These are phyloP conservation scores for Cephus spinipes DNA, from an alignment of 2,888 invertebrate species.

Conservation along the genomic window DNA sequence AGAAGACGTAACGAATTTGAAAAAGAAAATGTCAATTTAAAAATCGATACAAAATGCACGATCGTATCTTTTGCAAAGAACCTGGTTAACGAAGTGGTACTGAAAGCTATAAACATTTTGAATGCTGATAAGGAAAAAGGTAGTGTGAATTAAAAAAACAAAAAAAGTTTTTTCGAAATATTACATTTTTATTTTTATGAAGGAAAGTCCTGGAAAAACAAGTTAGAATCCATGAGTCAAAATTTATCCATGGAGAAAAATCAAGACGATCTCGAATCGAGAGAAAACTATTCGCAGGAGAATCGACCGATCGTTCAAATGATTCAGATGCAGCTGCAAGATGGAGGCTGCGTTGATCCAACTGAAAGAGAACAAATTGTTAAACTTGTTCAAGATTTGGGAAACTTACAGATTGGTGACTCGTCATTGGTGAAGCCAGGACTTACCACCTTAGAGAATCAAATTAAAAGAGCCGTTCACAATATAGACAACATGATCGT, in stretches of 20 bases:
- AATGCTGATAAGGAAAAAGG: conserved; percentile 15
- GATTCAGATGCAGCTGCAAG: conserved; percentile 2
- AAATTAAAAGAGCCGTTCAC: conserved; percentile 40
- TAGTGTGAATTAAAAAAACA: neutral
- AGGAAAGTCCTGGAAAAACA: neutral
- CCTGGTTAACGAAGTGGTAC: conserved; percentile 44
- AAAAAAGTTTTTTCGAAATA: neutral
- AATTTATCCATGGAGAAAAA: neutral
- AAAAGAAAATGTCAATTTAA: neutral
- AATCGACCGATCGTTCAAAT: neutral
- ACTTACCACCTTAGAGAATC: conserved; percentile 30
- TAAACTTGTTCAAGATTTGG: conserved; percentile 39
- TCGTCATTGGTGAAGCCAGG: conserved; percentile 20
- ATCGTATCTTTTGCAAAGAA: conserved; percentile 43
- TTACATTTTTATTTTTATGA: neutral
- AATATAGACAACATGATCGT: conserved; percentile 30
- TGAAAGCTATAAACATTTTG: conserved; percentile 40
- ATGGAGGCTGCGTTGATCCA: conserved; percentile 5
- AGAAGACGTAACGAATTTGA: neutral
- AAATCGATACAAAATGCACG: conserved; percentile 14
- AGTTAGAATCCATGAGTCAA: neutral
- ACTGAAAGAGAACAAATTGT: conserved; percentile 33
- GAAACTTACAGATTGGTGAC: conserved; percentile 49
- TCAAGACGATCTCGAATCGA: neutral
- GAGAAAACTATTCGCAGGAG: neutral